Evolutionary conservation across 2,113 vertebrate genomes (phyloP).

Genomic region (Ictalurus punctatus): DNA sequence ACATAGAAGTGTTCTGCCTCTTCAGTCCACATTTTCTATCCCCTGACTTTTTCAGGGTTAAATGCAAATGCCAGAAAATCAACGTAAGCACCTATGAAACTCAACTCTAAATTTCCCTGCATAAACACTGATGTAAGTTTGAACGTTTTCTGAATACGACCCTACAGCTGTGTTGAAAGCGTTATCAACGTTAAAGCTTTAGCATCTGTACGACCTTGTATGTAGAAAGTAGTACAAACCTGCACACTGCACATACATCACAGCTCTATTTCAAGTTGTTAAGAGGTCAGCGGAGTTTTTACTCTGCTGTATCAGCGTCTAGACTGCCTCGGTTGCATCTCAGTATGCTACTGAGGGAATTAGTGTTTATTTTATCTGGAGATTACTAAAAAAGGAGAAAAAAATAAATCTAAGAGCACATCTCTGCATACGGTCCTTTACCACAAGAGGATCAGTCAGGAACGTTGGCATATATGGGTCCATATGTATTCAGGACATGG

Average conservation of each 20-base stretch:
- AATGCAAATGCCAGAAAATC: background rate
- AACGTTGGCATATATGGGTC: background rate
- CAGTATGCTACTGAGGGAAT: background rate
- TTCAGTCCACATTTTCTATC: background rate
- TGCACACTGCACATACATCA: conserved; percentile 2
- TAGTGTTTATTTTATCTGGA: background rate
- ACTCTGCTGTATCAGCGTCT: conserved; percentile 17
- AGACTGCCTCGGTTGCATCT: conserved; percentile 2
- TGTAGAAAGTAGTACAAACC: background rate
- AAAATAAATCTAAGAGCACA: background rate
- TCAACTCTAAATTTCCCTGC: too few relatives aligned
- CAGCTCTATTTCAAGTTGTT: conserved; percentile 10
- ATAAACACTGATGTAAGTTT: too few relatives aligned
- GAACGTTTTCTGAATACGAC: too few relatives aligned
- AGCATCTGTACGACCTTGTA: background rate
- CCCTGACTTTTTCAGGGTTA: background rate
- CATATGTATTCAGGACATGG: conserved; percentile 13
- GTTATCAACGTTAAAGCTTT: background rate
- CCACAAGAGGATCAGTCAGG: conserved; percentile 5
- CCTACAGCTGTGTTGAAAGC: background rate
- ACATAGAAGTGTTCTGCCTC: background rate
- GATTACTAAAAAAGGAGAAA: conserved; percentile 1
- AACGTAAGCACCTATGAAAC: too few relatives aligned
- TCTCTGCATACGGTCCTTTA: background rate
- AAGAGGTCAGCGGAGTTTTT: background rate